These are phyloP conservation scores for Drosophila dives DNA, from an alignment of 2,888 invertebrate species.

Conservation along the genomic window DNA sequence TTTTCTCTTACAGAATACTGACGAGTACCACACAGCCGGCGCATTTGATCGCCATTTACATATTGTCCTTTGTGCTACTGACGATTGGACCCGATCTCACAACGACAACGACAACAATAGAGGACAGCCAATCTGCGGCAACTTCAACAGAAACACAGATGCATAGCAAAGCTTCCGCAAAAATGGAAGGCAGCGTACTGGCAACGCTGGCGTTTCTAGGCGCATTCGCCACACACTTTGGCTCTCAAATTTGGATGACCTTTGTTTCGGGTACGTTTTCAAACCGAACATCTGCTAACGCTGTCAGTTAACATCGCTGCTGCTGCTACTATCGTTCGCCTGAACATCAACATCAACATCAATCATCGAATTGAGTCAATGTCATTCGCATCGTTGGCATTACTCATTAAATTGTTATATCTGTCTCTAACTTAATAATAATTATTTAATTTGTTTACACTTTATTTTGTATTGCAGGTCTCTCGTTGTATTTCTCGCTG, in stretches of 20 bases:
- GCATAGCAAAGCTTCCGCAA: conserved; percentile 14
- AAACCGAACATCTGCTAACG: neutral
- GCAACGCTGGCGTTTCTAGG: conserved; percentile 89
- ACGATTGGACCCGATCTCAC: conserved; percentile 85
- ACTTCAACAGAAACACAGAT: conserved; percentile 21
- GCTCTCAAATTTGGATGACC: conserved; percentile 97
- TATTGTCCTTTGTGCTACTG: conserved; percentile 87
- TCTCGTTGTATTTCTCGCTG: conserved; percentile 93
- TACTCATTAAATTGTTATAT: neutral
- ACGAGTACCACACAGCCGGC: conserved; percentile 91
- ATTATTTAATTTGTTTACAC: neutral
- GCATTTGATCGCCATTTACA: conserved; percentile 88
- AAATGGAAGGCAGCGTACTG: conserved; percentile 45
- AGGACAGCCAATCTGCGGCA: conserved; percentile 42
- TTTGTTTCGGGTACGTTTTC: conserved; percentile 90
- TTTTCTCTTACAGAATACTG: conserved; percentile 87
- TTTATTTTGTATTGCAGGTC: conserved; percentile 86
- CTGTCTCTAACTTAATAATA: neutral
- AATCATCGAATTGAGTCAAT: conserved; percentile 19
- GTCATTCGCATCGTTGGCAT: conserved; percentile 47
- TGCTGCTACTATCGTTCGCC: neutral
- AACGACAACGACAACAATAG: conserved; percentile 56
- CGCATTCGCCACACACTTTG: conserved; percentile 92
- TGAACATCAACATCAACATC: conserved; percentile 1
- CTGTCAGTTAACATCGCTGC: conserved; percentile 3